Evolutionary conservation across 2,888 invertebrate species (phyloP), one percentile per base, ranked within the genome.

Genomic region (Pteria penguin): DNA sequence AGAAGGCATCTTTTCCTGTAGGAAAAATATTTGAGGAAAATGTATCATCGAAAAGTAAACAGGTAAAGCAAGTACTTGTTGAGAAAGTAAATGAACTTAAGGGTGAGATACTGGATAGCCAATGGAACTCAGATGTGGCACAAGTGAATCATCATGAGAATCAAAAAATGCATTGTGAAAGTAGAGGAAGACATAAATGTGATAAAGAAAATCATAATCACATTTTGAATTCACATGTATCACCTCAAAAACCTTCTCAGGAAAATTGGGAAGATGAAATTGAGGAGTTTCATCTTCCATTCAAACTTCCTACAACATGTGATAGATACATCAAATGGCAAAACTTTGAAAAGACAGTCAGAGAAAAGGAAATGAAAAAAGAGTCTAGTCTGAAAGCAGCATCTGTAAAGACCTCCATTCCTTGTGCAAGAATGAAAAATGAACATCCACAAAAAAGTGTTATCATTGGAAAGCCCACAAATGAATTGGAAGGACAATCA

Each of bases 221-320:
- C 14, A 72, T 61, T 32, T 24, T 69, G n/a, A 65, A 70, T 69
- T 14, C 69, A 0, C 55, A 69, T 22, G 62, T 77, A 24, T 27
- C 31, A n/a, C 33, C 63, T 24, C 29, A 58, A 31, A 32, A 11
- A 5, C 18, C 55, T 29, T n/a, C 29, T 14, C 5, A 33, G 24
- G 78, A 78, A 52, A 57, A 63, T 26, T 78, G 78, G 78, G 67
- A 66, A 31, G 36, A 68, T 14, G 78, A 78, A 24, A 52, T 61
- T 33, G 36, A 68, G 8, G 57, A 73, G 24, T 45, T 73, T 18
- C 57, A 29, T 24, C 52, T 77, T 27, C 63, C 76, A 26, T 33
- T 62, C 5, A 72, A 60, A 45, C 45, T 65, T 24, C 76, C 76
- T 4, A 69, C 32, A 4, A 73, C 72, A 27, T 63, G 52, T 22